Percentiles rank a stretch among this genome's conserved stretches.
Conservation (phyloP, 1,140 invertebrate species). For the Pygmarrhopalites habei region DNA sequence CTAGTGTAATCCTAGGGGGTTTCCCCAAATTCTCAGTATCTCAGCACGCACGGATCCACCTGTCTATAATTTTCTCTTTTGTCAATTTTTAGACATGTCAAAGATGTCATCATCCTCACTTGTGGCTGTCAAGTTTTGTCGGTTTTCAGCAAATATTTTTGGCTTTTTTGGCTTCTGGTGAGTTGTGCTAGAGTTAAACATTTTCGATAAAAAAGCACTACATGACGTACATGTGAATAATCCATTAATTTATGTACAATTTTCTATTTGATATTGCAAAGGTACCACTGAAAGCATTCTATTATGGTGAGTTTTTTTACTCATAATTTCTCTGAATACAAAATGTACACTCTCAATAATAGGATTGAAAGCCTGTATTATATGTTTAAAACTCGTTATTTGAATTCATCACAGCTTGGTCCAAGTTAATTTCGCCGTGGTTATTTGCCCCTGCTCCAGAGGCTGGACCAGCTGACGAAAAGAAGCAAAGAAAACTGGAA, state of each 20-base stretch:
- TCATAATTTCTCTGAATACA: no score
- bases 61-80: no score
- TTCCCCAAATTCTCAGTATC: no score
- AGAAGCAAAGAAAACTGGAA: conserved; percentile 85
- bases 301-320: no score
- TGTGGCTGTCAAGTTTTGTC: conserved; percentile 65
- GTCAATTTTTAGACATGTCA: conserved; percentile 76
- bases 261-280: no score
- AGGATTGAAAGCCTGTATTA: conserved; percentile 68
- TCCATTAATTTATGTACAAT: no score
- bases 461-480: conserved; percentile 65
- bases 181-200: conserved; percentile 44
- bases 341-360: conserved; percentile 49
- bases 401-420: no score
- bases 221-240: no score
- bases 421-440: conserved; percentile 77
- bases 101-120: conserved; percentile 87
- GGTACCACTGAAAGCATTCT: conserved; percentile 7
- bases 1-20: no score
- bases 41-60: no score
- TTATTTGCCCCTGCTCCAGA: conserved; percentile 67
- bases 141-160: conserved; percentile 82
- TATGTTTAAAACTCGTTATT: no score
- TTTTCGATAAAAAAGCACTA: no score
- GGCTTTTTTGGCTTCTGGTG: conserved; percentile 73